Evolutionary conservation across 2,113 vertebrate species (phyloP).

Genomic region (Grammomys surdaster): DNA sequence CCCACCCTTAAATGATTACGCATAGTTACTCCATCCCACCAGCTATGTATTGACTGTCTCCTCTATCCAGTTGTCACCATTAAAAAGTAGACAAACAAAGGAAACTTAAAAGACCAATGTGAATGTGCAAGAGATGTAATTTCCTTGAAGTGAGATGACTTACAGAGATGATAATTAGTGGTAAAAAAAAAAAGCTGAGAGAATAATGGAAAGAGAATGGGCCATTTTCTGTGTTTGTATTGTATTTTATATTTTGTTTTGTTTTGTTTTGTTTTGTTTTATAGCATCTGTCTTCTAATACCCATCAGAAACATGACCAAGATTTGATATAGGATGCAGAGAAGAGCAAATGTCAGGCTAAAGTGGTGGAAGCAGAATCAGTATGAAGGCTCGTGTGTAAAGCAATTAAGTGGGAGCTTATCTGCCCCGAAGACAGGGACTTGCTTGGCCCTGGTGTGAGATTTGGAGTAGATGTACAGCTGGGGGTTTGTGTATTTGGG

Average conservation of each 20-base stretch:
- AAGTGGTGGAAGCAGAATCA: background rate
- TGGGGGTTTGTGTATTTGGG: background rate
- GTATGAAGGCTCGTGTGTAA: background rate
- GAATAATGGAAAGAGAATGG: background rate
- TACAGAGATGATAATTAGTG: background rate
- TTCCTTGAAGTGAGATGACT: background rate
- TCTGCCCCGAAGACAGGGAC: background rate
- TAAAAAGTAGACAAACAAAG: slow-evolving; percentile 32
- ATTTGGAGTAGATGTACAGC: background rate
- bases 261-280: background rate
- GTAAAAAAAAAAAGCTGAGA: background rate
- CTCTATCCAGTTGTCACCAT: background rate
- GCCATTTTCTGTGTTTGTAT: background rate
- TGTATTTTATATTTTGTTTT: background rate
- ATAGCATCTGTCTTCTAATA: background rate
- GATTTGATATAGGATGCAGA: background rate
- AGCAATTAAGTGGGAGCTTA: background rate
- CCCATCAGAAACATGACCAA: background rate
- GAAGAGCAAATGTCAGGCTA: background rate
- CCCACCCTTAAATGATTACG: background rate
- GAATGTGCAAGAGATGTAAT: background rate
- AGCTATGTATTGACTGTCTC: slow-evolving; percentile 28
- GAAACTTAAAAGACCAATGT: background rate
- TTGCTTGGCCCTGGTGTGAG: background rate
- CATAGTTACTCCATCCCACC: background rate